phyloP scores from a whole-genome alignment of 2,888 invertebrate genomes.

The Pristionchus maxplancki region DNA sequence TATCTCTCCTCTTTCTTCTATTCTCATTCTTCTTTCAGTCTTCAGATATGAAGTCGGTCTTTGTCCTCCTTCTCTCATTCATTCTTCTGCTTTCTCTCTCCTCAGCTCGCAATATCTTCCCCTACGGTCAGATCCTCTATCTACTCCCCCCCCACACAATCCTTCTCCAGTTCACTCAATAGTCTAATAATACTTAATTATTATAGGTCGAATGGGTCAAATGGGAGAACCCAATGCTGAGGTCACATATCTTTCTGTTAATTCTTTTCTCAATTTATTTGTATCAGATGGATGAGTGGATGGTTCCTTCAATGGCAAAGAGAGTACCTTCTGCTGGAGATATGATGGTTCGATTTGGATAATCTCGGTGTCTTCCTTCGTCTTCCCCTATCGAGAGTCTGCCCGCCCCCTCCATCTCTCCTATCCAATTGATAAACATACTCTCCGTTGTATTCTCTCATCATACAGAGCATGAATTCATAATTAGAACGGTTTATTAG shows the following conservation, averaged over 20 bases:
- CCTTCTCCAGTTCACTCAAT: no score
- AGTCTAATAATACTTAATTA: neutral
- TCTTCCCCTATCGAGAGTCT: neutral
- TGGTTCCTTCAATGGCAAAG: slow-evolving; percentile 32
- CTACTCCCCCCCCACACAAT: no score
- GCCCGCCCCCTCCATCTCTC: slow-evolving; percentile 16
- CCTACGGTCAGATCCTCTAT: neutral
- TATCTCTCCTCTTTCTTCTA: neutral
- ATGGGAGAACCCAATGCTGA: slow-evolving; percentile 1
- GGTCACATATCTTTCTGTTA: neutral
- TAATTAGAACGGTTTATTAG: neutral
- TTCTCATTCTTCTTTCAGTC: slow-evolving; percentile 11
- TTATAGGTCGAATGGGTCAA: neutral
- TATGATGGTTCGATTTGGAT: slow-evolving; percentile 52
- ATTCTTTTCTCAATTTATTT: neutral
- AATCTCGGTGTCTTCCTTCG: neutral
- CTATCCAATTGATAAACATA: slow-evolving; percentile 25
- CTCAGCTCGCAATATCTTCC: neutral
- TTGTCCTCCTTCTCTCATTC: slow-evolving; percentile 9
- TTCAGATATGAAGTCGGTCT: neutral
- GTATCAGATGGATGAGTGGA: slow-evolving; percentile 3
- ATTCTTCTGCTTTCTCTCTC: neutral
- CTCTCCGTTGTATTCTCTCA: neutral
- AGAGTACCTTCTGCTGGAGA: slow-evolving; percentile 50
- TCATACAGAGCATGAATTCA: neutral